Evolutionary conservation across 2,113 vertebrate species (phyloP).

Genomic region (Ariopsis seemanni): DNA sequence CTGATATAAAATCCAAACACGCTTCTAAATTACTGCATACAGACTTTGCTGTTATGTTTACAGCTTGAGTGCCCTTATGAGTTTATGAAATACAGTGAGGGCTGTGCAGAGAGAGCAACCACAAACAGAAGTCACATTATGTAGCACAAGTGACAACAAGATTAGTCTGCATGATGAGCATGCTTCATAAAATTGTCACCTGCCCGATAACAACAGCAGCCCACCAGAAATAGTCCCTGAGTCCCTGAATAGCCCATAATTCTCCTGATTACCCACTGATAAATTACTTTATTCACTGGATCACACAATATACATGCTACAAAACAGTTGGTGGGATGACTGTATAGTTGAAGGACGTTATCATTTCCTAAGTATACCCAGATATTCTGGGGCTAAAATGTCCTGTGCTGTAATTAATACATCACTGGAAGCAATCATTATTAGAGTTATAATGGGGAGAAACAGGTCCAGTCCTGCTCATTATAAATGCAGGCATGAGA

Average conservation of each 20-base stretch:
- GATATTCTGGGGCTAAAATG: neutral
- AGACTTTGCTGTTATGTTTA: neutral
- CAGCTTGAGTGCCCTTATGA: constrained; percentile 1
- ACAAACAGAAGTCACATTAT: neutral
- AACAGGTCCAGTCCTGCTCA: neutral
- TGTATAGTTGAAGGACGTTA: neutral
- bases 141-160: neutral
- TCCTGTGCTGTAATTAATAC: neutral
- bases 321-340: too few relatives aligned
- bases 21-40: neutral
- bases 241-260: neutral
- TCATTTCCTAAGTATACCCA: neutral
- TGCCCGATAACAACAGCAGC: neutral
- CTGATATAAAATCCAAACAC: neutral
- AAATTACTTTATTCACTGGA: too few relatives aligned
- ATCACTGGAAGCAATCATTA: neutral
- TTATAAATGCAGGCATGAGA: neutral
- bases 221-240: neutral
- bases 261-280: neutral
- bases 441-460: neutral
- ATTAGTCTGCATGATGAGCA: constrained; percentile 2
- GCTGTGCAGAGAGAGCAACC: neutral
- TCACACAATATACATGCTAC: neutral
- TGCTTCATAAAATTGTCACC: neutral
- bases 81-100: neutral